phyloP scores from a whole-genome alignment of 2,113 vertebrate species.

The Scortum barcoo region DNA sequence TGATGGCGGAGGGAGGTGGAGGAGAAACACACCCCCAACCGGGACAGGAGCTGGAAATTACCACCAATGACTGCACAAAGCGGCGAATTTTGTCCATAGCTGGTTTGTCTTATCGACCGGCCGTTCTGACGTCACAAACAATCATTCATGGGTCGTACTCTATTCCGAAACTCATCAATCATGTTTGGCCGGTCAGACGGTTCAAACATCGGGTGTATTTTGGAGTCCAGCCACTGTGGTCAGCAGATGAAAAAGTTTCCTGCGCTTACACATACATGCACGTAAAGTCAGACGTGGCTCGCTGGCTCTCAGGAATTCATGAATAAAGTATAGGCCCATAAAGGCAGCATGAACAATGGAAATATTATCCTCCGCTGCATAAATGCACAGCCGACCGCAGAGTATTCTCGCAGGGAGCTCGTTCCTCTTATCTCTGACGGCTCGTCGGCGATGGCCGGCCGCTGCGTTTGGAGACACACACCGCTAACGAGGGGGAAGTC shows the following conservation, averaged over 20 bases:
- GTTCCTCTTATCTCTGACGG: conserved; percentile 74
- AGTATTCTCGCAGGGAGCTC: conserved; percentile 58
- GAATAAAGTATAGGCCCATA: conserved; percentile 80
- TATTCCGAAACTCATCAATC: conserved; percentile 64
- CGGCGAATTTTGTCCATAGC: conserved; percentile 11
- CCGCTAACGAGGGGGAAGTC: conserved; percentile 71
- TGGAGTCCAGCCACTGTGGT: conserved; percentile 54
- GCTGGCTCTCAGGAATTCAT: conserved; percentile 74
- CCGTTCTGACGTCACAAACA: conserved; percentile 47
- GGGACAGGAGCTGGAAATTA: conserved; percentile 40
- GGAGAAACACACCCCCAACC: conserved; percentile 51
- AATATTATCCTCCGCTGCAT: conserved; percentile 78
- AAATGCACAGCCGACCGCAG: conserved; percentile 66
- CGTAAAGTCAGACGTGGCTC: conserved; percentile 41
- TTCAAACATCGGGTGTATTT: conserved; percentile 46
- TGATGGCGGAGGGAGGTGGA: conserved; percentile 21
- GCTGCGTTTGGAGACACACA: conserved; percentile 68
- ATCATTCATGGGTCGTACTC: conserved; percentile 47
- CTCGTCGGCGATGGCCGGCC: conserved; percentile 48
- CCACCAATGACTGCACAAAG: conserved; percentile 12
- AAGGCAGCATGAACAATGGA: conserved; percentile 77
- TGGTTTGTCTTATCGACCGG: conserved; percentile 32
- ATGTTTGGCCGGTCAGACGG: conserved; percentile 12
- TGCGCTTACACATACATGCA: conserved; percentile 38
- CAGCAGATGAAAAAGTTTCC: conserved; percentile 58